phyloP scores from a whole-genome alignment of 2,888 invertebrate genomes.

The Aromia moschata region DNA sequence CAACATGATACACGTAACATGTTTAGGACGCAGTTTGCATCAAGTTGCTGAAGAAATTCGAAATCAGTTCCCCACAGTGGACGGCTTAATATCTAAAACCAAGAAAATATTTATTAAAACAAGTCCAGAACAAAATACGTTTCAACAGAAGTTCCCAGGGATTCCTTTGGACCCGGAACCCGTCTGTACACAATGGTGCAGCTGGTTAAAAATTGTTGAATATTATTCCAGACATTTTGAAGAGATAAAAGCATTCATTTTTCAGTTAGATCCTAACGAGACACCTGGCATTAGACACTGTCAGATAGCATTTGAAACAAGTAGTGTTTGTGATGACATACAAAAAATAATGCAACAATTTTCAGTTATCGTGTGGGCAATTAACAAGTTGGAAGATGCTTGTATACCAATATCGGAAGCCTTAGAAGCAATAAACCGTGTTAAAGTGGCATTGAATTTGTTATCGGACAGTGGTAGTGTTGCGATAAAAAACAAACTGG shows the following conservation, averaged over 20 bases:
- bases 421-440: not conserved
- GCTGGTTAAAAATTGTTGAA: not conserved
- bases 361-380: not conserved
- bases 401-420: not conserved
- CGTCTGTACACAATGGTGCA: not conserved
- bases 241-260: not conserved
- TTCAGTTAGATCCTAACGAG: not conserved
- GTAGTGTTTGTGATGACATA: too few species aligned
- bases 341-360: too few species aligned
- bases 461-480: not conserved
- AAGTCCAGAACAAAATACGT: not conserved
- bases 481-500: too few species aligned
- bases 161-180: not conserved
- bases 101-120: too few species aligned
- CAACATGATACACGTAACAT: too few species aligned
- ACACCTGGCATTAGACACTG: not conserved
- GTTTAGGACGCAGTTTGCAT: not conserved
- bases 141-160: not conserved
- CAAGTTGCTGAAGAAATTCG: not conserved
- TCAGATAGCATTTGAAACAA: not conserved
- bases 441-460: not conserved
- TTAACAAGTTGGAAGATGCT: not conserved
- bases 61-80: not conserved
- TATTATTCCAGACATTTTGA: not conserved
- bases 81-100: not conserved